phyloP scores from a whole-genome alignment of 2,113 vertebrate genomes.

The Lonchura striata region DNA sequence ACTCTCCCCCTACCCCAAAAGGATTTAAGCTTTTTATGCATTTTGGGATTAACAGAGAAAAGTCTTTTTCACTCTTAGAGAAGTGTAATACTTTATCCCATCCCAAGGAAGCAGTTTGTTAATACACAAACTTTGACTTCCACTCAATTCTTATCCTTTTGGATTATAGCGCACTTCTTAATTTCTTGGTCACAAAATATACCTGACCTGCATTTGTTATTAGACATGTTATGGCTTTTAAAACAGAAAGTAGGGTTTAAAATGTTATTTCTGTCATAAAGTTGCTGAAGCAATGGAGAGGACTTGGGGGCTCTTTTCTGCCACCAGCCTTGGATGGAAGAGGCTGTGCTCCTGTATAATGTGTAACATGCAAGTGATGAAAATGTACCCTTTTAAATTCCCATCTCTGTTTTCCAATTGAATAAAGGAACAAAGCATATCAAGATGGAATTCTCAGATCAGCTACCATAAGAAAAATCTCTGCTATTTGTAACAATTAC shows the following conservation, averaged over 20 bases:
- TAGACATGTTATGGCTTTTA: neutral
- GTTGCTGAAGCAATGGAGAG: rapidly evolving
- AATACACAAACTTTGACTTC: neutral
- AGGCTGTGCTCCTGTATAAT: rapidly evolving
- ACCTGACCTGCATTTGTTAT: neutral
- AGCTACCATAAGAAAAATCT: neutral
- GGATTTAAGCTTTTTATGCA: neutral
- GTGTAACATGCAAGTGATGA: neutral
- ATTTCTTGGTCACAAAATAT: neutral
- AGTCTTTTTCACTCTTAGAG: neutral
- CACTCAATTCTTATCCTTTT: neutral
- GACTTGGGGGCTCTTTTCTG: neutral
- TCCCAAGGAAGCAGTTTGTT: neutral
- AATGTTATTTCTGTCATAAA: neutral
- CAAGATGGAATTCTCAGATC: neutral
- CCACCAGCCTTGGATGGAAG: neutral
- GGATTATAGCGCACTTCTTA: neutral
- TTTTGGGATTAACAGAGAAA: neutral
- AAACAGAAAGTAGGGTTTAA: neutral
- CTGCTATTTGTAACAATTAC: neutral
- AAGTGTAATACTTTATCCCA: neutral
- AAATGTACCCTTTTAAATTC: neutral
- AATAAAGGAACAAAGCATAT: neutral
- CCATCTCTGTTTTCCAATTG: neutral
- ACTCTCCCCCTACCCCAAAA: neutral